These are phyloP conservation scores for Nothocercus julius DNA, from an alignment of 2,113 vertebrate species.

Conservation along the genomic window DNA sequence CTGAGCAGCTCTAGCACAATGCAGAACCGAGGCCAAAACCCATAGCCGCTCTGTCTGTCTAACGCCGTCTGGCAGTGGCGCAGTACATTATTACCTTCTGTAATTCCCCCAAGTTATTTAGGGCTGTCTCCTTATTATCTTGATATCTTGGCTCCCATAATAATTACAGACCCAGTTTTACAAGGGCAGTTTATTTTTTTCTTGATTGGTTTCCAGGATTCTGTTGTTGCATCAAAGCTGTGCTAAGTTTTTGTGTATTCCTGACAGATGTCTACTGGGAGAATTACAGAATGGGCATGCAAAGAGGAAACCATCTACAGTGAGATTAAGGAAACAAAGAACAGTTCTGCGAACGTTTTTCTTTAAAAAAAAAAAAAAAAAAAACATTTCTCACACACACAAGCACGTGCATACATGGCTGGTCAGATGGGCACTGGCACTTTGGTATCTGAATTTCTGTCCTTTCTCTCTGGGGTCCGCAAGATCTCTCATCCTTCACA, in stretches of 20 bases:
- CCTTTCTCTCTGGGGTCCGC: background rate
- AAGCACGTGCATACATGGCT: background rate
- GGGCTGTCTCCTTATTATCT: conserved; percentile 75
- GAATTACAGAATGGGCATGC: conserved; percentile 56
- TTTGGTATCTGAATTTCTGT: background rate
- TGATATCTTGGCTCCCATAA: conserved; percentile 70
- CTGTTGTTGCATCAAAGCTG: conserved; percentile 70
- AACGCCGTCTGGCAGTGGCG: conserved; percentile 59
- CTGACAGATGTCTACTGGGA: conserved; percentile 66
- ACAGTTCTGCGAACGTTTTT: conserved; percentile 1
- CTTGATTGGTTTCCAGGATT: conserved; percentile 72
- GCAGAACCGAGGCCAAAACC: conserved; percentile 65
- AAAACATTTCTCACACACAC: background rate
- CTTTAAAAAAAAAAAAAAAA: background rate
- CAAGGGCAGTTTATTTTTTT: conserved; percentile 63
- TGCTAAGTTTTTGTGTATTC: conserved; percentile 60
- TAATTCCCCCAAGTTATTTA: conserved; percentile 74
- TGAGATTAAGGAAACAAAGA: conserved; percentile 62
- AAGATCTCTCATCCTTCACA: background rate
- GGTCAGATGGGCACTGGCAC: background rate
- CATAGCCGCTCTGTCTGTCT: conserved; percentile 68
- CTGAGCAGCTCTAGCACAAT: conserved; percentile 38
- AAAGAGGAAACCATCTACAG: conserved; percentile 52
- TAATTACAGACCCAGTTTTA: conserved; percentile 76
- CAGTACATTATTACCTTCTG: conserved; percentile 70